These are phyloP conservation scores for Sarcophaga bullata DNA, from an alignment of 1,140 invertebrate species.

Conservation along the genomic window DNA sequence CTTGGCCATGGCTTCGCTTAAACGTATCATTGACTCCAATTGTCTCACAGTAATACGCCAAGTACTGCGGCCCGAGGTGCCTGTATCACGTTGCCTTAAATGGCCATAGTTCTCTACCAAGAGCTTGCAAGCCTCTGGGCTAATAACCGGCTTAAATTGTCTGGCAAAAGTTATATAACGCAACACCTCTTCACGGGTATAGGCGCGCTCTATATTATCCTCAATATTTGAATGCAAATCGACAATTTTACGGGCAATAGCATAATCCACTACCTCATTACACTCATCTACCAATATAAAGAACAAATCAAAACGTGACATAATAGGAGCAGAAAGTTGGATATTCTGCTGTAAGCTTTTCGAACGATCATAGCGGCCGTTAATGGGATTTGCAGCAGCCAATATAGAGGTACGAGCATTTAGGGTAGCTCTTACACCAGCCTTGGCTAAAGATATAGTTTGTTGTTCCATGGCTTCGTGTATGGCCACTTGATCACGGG, in stretches of 20 bases:
- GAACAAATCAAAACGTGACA: constrained; percentile 99
- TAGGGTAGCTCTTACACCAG: constrained; percentile 95
- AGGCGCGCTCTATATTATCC: constrained; percentile 80
- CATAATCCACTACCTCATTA: constrained; percentile 94
- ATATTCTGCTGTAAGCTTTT: constrained; percentile 97
- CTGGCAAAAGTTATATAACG: constrained; percentile 96
- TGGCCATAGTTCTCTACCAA: constrained; percentile 91
- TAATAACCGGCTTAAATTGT: constrained; percentile 94
- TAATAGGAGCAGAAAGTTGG: constrained; percentile 92
- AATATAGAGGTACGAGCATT: constrained; percentile 98
- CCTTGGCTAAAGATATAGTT: constrained; percentile 98
- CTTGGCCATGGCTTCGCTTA: constrained; percentile 96
- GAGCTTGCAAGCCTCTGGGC: constrained; percentile 82
- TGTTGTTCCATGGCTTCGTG: constrained; percentile 99
- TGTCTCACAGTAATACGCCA: constrained; percentile 99
- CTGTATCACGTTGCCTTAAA: constrained; percentile 84
- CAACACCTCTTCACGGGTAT: constrained; percentile 87
- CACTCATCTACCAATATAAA: constrained; percentile 98
- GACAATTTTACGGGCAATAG: constrained; percentile 95
- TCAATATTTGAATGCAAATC: constrained; percentile 89
- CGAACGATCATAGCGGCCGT: constrained; percentile 94
- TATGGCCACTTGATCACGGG: constrained; percentile 96
- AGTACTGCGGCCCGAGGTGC: constrained; percentile 77
- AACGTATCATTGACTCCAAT: constrained; percentile 94
- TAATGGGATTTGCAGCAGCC: constrained; percentile 97